Percentiles rank a stretch among this genome's conserved stretches.
Evolutionary conservation across 2,113 vertebrate genomes (phyloP).

Genomic region (Lasiurus cinereus): DNA sequence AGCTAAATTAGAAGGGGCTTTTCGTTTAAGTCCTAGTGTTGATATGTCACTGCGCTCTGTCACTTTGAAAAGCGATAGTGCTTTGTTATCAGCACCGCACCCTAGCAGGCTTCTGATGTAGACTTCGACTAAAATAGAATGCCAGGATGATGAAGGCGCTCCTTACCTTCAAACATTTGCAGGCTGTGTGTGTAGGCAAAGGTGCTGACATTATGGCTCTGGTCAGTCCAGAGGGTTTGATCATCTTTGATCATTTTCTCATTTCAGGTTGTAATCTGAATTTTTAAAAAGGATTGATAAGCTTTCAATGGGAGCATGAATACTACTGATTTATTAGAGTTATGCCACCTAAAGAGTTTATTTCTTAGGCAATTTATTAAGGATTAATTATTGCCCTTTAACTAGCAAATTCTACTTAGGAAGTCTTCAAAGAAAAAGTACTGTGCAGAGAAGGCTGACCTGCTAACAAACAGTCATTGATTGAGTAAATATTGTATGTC

Average conservation of each 20-base stretch:
- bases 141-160: conserved; percentile 84
- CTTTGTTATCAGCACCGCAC: conserved; percentile 87
- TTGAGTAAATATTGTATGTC: neutral
- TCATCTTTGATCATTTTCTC: conserved; percentile 68
- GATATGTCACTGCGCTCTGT: conserved; percentile 88
- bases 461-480: neutral
- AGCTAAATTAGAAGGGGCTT: conserved; percentile 88
- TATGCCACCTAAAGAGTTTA: neutral
- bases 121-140: conserved; percentile 86
- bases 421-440: neutral
- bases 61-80: conserved; percentile 87
- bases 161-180: conserved; percentile 73
- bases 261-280: conserved; percentile 50
- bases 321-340: neutral
- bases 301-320: conserved; percentile 32
- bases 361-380: conserved; percentile 68
- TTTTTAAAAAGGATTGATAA: conserved; percentile 41
- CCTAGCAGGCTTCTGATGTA: conserved; percentile 85
- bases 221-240: conserved; percentile 66
- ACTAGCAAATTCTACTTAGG: conserved; percentile 20
- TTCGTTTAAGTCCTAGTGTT: conserved; percentile 86
- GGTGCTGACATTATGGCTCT: conserved; percentile 62
- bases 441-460: neutral
- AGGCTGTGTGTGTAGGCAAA: conserved; percentile 27
- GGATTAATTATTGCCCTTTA: conserved; percentile 63